phyloP scores from a whole-genome alignment of 2,113 vertebrate genomes.

The Aegypius monachus region DNA sequence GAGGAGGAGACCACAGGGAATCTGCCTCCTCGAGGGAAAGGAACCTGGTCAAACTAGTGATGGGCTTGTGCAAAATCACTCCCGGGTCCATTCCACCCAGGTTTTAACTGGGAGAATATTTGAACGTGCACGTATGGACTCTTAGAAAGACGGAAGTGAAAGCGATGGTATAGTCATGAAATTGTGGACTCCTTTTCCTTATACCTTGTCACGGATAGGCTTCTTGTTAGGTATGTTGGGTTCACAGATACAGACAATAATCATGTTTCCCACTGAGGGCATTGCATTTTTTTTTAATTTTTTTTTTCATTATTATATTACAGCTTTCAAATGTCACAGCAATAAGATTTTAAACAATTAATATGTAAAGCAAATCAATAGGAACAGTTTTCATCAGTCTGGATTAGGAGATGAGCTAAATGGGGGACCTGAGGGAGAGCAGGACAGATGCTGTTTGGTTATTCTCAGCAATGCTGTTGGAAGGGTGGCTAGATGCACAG shows the following conservation, averaged over 20 bases:
- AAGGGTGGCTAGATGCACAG: too few species aligned
- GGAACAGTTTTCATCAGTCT: neutral
- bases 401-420: neutral
- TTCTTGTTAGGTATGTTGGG: too few species aligned
- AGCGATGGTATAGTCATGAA: neutral
- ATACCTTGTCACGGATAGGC: neutral
- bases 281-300: neutral
- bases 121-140: neutral
- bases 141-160: neutral
- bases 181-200: neutral
- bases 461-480: rapidly evolving
- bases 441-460: neutral
- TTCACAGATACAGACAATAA: neutral
- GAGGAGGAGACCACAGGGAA: neutral
- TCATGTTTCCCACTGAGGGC: neutral
- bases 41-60: neutral
- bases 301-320: neutral
- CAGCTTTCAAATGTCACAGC: neutral
- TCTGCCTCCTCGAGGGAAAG: neutral
- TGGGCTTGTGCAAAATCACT: neutral
- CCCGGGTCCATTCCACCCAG: too few species aligned
- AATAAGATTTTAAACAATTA: neutral
- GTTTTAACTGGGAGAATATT: neutral
- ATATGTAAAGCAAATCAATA: neutral
- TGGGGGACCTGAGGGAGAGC: neutral